Evolutionary conservation across 2,888 invertebrate species (phyloP).

Genomic region (Epistrophe grossulariae): DNA sequence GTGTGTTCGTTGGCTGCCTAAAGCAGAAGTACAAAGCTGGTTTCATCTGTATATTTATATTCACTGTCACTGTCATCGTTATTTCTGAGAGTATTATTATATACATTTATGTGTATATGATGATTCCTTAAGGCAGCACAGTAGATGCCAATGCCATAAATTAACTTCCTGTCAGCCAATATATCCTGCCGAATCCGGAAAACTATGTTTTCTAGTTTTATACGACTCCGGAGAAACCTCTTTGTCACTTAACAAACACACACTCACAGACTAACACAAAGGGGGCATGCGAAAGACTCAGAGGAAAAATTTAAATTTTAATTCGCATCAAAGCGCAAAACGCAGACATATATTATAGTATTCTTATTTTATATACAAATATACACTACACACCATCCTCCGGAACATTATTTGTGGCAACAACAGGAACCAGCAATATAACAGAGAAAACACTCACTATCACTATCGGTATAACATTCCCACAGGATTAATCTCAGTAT

Average conservation of each 20-base stretch:
- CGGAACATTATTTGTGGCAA: constrained; percentile 49
- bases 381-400: background rate
- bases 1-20: background rate
- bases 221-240: constrained; percentile 56
- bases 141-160: constrained; percentile 66
- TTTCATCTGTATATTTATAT: background rate
- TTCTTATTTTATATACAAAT: background rate
- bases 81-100: no score
- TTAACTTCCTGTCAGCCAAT: constrained; percentile 64
- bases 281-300: background rate
- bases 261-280: constrained; percentile 14
- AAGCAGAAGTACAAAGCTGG: background rate
- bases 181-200: constrained; percentile 63
- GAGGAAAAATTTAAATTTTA: constrained; percentile 56
- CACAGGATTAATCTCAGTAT: constrained; percentile 73
- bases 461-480: constrained; percentile 56
- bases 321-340: constrained; percentile 59
- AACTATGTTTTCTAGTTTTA: constrained; percentile 69
- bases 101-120: no score
- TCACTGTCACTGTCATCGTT: constrained; percentile 11
- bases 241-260: constrained; percentile 49
- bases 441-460: constrained; percentile 1
- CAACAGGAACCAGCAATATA: constrained; percentile 1
- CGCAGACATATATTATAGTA: constrained; percentile 17
- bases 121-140: constrained; percentile 38